phyloP scores from a whole-genome alignment of 1,140 invertebrate species.

The Caenorhabditis inopinata region DNA sequence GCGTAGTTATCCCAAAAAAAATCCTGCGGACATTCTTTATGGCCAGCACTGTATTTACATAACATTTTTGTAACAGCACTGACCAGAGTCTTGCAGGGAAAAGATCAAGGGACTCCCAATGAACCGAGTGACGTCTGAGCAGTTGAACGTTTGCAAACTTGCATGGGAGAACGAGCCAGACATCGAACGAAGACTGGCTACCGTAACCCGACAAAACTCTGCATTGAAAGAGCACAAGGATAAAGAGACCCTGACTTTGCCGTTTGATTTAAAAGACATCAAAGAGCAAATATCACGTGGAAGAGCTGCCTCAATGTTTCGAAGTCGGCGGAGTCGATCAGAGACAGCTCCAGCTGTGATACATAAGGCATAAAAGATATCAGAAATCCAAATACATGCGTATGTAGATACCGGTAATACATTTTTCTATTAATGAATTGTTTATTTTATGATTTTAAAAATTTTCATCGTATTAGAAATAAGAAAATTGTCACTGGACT shows the following conservation, averaged over 20 bases:
- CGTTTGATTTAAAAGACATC: slow-evolving; percentile 20
- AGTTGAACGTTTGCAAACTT: slow-evolving; percentile 18
- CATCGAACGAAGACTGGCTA: background rate
- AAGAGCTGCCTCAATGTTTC: slow-evolving; percentile 4
- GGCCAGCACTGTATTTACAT: too few species aligned
- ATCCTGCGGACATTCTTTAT: too few species aligned
- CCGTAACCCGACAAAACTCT: background rate
- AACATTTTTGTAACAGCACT: too few species aligned
- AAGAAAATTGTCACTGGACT: background rate
- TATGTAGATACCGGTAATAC: slow-evolving; percentile 15
- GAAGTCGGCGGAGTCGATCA: slow-evolving; percentile 1
- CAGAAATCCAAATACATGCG: background rate
- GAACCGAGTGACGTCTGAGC: slow-evolving; percentile 2
- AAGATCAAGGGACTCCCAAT: slow-evolving; percentile 13
- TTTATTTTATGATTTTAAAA: background rate
- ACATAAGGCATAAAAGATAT: background rate
- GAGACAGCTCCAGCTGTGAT: background rate
- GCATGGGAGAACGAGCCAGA: slow-evolving; percentile 30
- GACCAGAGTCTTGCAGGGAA: slow-evolving; percentile 4
- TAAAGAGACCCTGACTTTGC: background rate
- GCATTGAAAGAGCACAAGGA: background rate
- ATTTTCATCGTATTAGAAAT: background rate
- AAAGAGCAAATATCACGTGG: slow-evolving; percentile 20
- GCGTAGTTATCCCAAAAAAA: too few species aligned
- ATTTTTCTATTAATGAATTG: background rate